Conservation (phyloP, 2,797 vertebrate species). For the Harpagifer antarcticus region DNA sequence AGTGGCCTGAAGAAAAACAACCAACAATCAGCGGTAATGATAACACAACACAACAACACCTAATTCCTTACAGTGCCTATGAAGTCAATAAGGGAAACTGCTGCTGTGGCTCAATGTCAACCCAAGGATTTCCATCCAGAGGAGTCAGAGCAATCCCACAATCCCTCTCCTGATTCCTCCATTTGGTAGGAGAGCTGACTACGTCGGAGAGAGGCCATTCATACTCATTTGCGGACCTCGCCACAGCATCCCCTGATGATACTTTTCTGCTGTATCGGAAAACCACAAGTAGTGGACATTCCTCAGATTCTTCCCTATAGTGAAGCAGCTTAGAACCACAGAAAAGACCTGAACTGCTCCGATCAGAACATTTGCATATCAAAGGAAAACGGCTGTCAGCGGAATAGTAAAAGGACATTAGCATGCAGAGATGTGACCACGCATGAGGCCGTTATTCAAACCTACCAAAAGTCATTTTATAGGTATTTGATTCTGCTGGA, state of each 20-base stretch:
- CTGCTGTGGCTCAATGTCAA: constrained; percentile 74
- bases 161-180: constrained; percentile 45
- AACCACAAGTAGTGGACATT: constrained; percentile 61
- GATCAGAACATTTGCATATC: constrained; percentile 81
- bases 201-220: constrained; percentile 51
- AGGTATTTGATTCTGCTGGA: constrained; percentile 42
- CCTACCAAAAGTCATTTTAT: constrained; percentile 37
- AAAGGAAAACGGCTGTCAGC: constrained; percentile 79
- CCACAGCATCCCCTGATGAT: constrained; percentile 49
- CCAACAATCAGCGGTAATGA: constrained; percentile 34
- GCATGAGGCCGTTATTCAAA: constrained; percentile 57
- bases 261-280: constrained; percentile 57
- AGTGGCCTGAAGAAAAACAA: constrained; percentile 15
- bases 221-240: constrained; percentile 62
- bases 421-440: constrained; percentile 63
- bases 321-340: constrained; percentile 54
- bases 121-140: constrained; percentile 65
- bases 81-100: constrained; percentile 64
- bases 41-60: constrained; percentile 24
- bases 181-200: constrained; percentile 60
- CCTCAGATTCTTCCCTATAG: constrained; percentile 68
- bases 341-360: constrained; percentile 63
- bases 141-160: constrained; percentile 45
- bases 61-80: constrained; percentile 25
- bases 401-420: constrained; percentile 67